These are phyloP conservation scores for Bettongia penicillata DNA, from an alignment of 2,113 vertebrate genomes.

Conservation along the genomic window DNA sequence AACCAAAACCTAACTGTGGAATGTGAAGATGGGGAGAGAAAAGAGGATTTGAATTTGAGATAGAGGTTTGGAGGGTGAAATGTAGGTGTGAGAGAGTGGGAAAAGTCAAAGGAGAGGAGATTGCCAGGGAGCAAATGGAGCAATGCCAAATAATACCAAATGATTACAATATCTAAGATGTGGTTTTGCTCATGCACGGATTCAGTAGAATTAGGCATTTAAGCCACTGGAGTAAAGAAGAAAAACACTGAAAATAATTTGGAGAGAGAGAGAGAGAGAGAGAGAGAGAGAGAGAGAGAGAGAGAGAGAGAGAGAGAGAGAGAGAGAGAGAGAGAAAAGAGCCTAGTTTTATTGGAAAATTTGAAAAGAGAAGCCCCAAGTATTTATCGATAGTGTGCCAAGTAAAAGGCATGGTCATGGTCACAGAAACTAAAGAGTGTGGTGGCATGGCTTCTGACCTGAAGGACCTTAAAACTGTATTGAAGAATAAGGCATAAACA, in stretches of 20 bases:
- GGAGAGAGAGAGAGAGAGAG: too few relatives aligned
- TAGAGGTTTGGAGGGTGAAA: not conserved
- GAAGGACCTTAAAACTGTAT: not conserved
- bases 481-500: not conserved
- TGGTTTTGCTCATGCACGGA: not conserved
- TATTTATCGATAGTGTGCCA: not conserved
- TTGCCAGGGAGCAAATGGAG: not conserved
- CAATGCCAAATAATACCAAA: not conserved
- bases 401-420: not conserved
- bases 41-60: not conserved
- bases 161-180: not conserved
- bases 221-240: not conserved
- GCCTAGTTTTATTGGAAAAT: not conserved
- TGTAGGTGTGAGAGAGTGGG: not conserved
- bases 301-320: too few relatives aligned
- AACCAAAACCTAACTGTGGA: not conserved
- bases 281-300: too few relatives aligned
- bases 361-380: not conserved
- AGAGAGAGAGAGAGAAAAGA: not conserved
- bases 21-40: not conserved
- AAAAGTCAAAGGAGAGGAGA: not conserved
- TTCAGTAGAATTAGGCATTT: not conserved
- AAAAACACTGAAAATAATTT: not conserved
- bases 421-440: not conserved
- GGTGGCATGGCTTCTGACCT: not conserved